Conservation (phyloP, 2,797 vertebrate species). For the Florisuga fusca region DNA sequence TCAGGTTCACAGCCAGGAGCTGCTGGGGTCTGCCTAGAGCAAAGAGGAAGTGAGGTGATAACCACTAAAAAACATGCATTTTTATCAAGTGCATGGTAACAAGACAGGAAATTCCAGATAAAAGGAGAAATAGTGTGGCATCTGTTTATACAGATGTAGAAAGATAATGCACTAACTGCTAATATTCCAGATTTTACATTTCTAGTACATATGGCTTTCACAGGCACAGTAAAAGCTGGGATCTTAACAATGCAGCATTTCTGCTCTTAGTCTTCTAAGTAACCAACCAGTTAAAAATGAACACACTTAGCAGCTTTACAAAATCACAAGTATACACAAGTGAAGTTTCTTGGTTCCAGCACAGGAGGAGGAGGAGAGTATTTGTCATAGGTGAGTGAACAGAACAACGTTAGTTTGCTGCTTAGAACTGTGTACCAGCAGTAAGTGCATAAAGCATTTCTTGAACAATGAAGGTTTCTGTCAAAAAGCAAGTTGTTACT, state of each 20-base stretch:
- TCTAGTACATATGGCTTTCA: not conserved
- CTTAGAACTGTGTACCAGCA: not conserved
- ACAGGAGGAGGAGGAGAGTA: not conserved
- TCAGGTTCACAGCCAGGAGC: not conserved
- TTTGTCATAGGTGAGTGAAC: not conserved
- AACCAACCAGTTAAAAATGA: not conserved
- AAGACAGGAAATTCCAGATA: not conserved
- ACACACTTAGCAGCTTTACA: not conserved
- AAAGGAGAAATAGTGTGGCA: not conserved
- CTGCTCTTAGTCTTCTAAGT: not conserved
- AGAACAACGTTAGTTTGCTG: not conserved
- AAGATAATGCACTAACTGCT: not conserved
- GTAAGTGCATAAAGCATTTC: not conserved
- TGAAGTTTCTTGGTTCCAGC: not conserved
- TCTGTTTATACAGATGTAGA: not conserved
- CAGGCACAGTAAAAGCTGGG: not conserved
- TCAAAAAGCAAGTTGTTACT: not conserved
- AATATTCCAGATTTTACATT: not conserved
- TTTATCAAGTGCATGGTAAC: not conserved
- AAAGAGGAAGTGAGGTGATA: accelerated
- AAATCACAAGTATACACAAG: not conserved
- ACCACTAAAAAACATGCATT: not conserved
- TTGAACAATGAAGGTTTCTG: not conserved
- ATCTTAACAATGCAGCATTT: not conserved
- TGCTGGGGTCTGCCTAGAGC: not conserved